Conservation (phyloP, 2,797 vertebrate genomes). For the Alosa sapidissima region DNA sequence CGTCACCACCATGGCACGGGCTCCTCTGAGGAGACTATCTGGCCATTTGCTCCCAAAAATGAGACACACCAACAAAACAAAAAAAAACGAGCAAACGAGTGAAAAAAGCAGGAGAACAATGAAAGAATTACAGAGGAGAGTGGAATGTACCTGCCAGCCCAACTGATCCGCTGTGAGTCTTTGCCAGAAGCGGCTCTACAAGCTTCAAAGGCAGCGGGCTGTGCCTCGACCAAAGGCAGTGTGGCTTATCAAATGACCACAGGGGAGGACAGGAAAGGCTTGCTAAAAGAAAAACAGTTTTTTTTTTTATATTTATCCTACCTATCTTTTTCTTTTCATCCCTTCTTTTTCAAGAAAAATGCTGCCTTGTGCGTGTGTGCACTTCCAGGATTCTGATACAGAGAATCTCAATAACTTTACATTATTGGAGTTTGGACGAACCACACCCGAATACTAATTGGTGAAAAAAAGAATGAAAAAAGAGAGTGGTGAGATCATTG, state of each 20-base stretch:
- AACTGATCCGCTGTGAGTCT: conserved; percentile 28
- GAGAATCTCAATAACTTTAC: neutral
- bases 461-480: neutral
- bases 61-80: neutral
- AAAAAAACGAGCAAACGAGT: conserved; percentile 9
- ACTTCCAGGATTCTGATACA: neutral
- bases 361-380: conserved; percentile 17
- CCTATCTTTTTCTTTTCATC: neutral
- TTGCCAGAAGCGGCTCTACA: conserved; percentile 31
- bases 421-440: neutral
- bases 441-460: neutral
- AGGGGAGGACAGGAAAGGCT: conserved; percentile 44
- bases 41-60: conserved; percentile 40
- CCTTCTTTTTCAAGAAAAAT: neutral
- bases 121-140: conserved; percentile 42
- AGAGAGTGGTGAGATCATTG: neutral
- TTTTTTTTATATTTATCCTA: neutral
- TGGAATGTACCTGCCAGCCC: conserved; percentile 34
- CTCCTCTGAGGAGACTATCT: neutral
- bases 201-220: conserved; percentile 36
- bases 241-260: conserved; percentile 52
- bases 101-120: conserved; percentile 41
- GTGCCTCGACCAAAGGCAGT: conserved; percentile 34
- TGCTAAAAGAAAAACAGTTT: conserved; percentile 21
- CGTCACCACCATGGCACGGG: neutral